Percentiles rank a stretch among this genome's conserved stretches.
Conservation (phyloP, 2,113 vertebrate species). For the Scortum barcoo region DNA sequence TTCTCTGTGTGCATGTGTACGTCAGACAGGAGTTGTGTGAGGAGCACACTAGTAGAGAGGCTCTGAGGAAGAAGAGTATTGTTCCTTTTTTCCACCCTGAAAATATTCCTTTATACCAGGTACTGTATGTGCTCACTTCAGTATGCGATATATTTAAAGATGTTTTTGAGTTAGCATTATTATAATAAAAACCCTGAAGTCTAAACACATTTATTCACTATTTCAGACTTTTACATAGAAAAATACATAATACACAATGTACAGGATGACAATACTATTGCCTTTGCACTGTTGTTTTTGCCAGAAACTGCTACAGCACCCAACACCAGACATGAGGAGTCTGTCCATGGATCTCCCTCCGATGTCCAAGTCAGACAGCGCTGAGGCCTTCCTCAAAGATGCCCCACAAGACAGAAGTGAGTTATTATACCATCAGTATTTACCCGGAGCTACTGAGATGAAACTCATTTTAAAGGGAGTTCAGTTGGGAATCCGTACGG, state of each 20-base stretch:
- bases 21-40: conserved; percentile 85
- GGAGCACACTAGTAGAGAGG: conserved; percentile 70
- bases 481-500: background rate
- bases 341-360: conserved; percentile 81
- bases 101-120: conserved; percentile 79
- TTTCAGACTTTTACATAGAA: background rate
- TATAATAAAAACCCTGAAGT: background rate
- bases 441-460: background rate
- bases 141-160: background rate
- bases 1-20: conserved; percentile 10
- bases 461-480: conserved; percentile 10
- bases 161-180: background rate
- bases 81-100: conserved; percentile 90
- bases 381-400: conserved; percentile 38
- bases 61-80: conserved; percentile 82
- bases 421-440: conserved; percentile 17
- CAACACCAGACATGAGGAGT: conserved; percentile 79
- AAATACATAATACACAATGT: background rate
- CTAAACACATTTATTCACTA: background rate
- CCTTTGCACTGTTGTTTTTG: too few species aligned
- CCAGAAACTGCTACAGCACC: conserved; percentile 60
- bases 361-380: conserved; percentile 57
- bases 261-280: background rate
- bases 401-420: conserved; percentile 44
- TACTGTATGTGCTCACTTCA: conserved; percentile 18